Evolutionary conservation across 2,797 vertebrate species (phyloP).

Genomic region (Dromococcyx pavoninus): DNA sequence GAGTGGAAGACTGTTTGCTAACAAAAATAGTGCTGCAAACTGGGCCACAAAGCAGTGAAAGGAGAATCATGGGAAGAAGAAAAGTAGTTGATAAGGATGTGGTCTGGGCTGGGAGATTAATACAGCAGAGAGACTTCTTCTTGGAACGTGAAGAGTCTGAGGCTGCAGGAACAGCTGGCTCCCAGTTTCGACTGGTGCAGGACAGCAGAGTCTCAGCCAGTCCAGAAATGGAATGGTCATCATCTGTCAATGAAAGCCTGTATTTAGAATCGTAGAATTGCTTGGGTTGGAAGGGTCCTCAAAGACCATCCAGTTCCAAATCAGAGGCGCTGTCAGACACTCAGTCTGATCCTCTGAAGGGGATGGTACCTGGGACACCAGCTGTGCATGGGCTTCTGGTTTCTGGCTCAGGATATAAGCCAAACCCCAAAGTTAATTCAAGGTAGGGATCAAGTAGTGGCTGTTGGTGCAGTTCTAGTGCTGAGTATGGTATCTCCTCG

Average conservation of each 20-base stretch:
- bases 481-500: not conserved
- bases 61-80: not conserved
- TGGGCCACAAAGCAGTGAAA: not conserved
- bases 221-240: not conserved
- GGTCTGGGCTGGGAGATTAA: not conserved
- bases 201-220: not conserved
- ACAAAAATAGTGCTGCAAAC: conserved; percentile 18
- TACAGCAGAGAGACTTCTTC: not conserved
- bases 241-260: not conserved
- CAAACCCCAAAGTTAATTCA: not conserved
- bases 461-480: not conserved
- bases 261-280: not conserved
- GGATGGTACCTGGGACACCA: not conserved
- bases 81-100: not conserved
- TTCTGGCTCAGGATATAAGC: not conserved
- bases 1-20: conserved; percentile 9
- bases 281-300: too few relatives aligned
- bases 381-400: not conserved
- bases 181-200: not conserved
- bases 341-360: not conserved
- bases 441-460: not conserved
- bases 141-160: too few relatives aligned
- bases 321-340: not conserved
- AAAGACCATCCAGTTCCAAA: not conserved
- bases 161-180: not conserved